Conservation (phyloP, 2,888 invertebrate genomes). For the Caenorhabditis sp. region DNA sequence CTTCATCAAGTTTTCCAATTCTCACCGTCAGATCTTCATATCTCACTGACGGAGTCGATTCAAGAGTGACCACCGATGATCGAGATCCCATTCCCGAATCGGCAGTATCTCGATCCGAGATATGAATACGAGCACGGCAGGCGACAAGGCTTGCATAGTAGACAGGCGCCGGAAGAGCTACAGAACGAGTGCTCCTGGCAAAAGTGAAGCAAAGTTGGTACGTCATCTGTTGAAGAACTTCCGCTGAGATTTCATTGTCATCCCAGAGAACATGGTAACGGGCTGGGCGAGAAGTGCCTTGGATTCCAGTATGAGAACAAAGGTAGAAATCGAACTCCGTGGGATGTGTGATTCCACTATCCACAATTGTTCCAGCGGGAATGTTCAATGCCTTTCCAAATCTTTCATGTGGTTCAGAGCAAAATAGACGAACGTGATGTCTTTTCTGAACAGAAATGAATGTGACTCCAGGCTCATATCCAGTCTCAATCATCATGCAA, state of each 20-base stretch:
- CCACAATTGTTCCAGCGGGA: conserved; percentile 99
- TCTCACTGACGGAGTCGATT: too few species aligned
- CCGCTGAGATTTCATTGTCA: conserved; percentile 98
- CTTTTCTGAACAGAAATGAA: conserved; percentile 99
- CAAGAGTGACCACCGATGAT: not conserved
- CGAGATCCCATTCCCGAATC: conserved; percentile 59
- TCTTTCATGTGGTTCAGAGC: conserved; percentile 98
- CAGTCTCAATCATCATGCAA: conserved; percentile 94
- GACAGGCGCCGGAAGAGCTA: conserved; percentile 98
- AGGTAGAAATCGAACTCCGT: conserved; percentile 99
- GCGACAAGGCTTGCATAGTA: conserved; percentile 99
- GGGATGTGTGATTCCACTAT: conserved; percentile 99
- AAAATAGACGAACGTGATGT: conserved; percentile 98
- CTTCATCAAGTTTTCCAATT: too few species aligned
- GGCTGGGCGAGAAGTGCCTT: conserved; percentile 97
- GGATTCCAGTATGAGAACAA: conserved; percentile 88
- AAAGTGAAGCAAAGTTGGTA: conserved; percentile 99
- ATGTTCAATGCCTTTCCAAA: conserved; percentile 97
- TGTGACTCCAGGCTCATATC: conserved; percentile 96
- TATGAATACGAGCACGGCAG: conserved; percentile 90
- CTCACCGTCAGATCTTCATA: too few species aligned
- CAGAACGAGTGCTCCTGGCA: conserved; percentile 98
- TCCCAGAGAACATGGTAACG: conserved; percentile 99
- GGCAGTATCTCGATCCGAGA: conserved; percentile 79
- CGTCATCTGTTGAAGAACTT: conserved; percentile 98